A percentile compares a stretch with the other conserved stretches of the same genome.
Evolutionary conservation across 2,797 vertebrate species (phyloP).

Genomic region (Brachyalestes nurse): DNA sequence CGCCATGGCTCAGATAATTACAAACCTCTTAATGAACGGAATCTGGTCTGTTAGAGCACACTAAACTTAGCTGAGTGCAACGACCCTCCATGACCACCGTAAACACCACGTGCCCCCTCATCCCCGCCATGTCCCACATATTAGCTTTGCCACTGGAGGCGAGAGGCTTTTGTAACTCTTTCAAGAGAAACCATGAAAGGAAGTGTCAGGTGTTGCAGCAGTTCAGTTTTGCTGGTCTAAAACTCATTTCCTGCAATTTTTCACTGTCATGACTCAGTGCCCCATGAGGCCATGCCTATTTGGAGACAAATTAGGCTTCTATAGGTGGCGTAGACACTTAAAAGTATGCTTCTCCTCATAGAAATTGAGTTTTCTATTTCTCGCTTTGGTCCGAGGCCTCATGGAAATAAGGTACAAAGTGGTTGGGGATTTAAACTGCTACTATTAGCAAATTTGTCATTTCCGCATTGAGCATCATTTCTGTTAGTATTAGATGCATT

Average conservation of each 20-base stretch:
- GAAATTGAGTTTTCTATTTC: background rate
- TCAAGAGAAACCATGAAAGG: background rate
- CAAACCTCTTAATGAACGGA: background rate
- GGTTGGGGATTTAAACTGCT: background rate
- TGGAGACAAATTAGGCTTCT: constrained; percentile 4
- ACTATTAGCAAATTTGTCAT: background rate
- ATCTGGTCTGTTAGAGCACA: background rate
- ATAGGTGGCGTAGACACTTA: background rate
- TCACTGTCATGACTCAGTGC: constrained; percentile 7
- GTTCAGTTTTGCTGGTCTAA: constrained; percentile 10
- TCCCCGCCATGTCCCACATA: background rate
- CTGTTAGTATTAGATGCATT: background rate
- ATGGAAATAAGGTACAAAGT: background rate
- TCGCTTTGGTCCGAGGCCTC: background rate
- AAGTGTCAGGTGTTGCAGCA: constrained; percentile 2
- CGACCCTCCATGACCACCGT: background rate
- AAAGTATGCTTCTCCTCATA: background rate
- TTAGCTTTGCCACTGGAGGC: background rate
- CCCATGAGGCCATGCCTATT: background rate
- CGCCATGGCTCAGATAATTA: constrained; percentile 3
- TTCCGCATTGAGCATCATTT: background rate
- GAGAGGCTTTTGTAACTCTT: background rate
- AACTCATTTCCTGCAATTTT: constrained; percentile 16
- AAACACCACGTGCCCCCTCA: background rate
- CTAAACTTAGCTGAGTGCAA: background rate